Base-by-base conservation (phyloP, 2,113 vertebrate species). In the Orycteropus afer region DNA sequence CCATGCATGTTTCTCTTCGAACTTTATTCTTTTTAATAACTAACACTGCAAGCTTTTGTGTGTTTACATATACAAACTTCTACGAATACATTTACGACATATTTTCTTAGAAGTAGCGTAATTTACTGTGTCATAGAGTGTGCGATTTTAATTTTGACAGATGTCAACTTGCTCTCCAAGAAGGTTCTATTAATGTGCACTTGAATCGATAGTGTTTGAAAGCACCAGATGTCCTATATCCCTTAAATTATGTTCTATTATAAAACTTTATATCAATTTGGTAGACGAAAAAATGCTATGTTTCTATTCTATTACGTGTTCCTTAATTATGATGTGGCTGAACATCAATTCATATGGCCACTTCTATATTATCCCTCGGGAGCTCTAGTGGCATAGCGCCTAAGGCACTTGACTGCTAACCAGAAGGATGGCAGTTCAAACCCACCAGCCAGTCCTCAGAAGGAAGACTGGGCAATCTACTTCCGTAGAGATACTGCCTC, bases 131-230 rank as follows among this genome's bases (percentile, higher is more conserved):
- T 63, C 20, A 71, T 53, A 76, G 22, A 25, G 25, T 55, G 25
- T 86, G 55, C 25, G 23, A 80, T 94, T 91, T 79, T 80, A 63
- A 73, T 85, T 78, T 79, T 78, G 78, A 91, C 34, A 85, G 40
- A 55, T 80, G 45, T 65, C 61, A 85, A 89, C 80, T 37, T 55
- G 53, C 2, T 42, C 25, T 84, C 40, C 47, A 65, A 2, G 47
- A 84, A 65, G 2, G n/a, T 18, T 29, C 1, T 40, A 65, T 7
- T 51, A 90, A 78, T 22, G 51, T 32, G 69, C 4, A n/a, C 15
- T 85, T 18, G 17, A 93, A 81, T 76, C 37, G 40, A 32, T 0
- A 65, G 69, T 42, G 40, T 53, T 9, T 53, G 29, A 71, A n/a
- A 69, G 71, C 23, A 73, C 7, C 27, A 34, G 59, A 2, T 59